Conservation (phyloP, 2,797 vertebrate genomes). For the Cossypha dichroa region DNA sequence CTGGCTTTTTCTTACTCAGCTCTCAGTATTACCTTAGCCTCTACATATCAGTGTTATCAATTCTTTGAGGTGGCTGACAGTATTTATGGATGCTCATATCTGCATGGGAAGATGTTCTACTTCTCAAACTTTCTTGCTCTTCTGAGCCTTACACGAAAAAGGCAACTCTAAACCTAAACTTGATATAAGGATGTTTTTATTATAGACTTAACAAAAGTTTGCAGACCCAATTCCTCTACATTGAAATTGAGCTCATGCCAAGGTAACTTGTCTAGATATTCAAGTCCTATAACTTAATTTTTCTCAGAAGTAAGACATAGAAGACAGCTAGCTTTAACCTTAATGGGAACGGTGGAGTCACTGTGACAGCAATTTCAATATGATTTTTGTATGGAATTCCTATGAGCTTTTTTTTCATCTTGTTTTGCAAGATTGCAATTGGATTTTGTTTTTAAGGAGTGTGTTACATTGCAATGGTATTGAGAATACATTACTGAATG, state of each 20-base stretch:
- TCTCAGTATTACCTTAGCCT: not conserved
- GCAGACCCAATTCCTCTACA: not conserved
- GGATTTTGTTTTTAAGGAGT: not conserved
- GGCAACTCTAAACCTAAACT: not conserved
- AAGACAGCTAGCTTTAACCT: not conserved
- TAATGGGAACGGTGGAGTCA: not conserved
- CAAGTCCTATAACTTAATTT: not conserved
- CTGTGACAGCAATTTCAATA: not conserved
- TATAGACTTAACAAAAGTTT: not conserved
- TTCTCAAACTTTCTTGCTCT: not conserved
- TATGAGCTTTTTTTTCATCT: not conserved
- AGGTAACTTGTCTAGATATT: not conserved
- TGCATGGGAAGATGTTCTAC: not conserved
- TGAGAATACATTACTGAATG: not conserved
- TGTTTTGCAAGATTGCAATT: not conserved
- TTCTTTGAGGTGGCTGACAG: not conserved
- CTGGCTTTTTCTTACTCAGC: not conserved
- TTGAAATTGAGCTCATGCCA: not conserved
- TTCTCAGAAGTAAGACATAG: not conserved
- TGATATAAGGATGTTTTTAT: not conserved
- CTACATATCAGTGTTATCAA: not conserved
- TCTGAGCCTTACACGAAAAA: not conserved
- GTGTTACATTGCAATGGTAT: not conserved
- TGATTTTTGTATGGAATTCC: not conserved
- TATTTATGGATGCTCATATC: not conserved